These are phyloP conservation scores for Drosophila meridionalis DNA, from an alignment of 2,888 invertebrate genomes.

Conservation along the genomic window DNA sequence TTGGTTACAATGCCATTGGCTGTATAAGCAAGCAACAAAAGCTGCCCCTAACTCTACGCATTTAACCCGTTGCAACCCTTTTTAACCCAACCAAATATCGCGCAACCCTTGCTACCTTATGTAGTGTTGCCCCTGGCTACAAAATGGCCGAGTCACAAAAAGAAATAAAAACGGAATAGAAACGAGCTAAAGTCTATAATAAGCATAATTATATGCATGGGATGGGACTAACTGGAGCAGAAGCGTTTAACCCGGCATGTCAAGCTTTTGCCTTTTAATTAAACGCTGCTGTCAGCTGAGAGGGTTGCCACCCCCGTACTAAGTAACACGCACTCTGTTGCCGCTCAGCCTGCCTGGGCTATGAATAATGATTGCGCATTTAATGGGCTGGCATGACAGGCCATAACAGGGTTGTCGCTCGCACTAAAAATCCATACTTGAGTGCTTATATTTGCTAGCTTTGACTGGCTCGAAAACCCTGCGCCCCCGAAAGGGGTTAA, in stretches of 20 bases:
- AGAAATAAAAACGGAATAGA: background rate
- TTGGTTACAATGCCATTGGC: constrained; percentile 43
- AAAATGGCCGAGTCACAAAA: constrained; percentile 53
- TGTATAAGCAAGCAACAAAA: constrained; percentile 13
- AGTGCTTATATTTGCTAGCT: background rate
- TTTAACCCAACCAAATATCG: constrained; percentile 14
- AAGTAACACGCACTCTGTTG: background rate
- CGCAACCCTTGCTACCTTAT: constrained; percentile 50
- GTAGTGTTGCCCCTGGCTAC: constrained; percentile 50
- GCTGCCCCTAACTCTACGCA: background rate
- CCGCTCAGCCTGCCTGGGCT: constrained; percentile 29
- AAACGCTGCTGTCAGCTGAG: constrained; percentile 60
- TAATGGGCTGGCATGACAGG: constrained; percentile 45
- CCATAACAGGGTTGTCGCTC: constrained; percentile 36
- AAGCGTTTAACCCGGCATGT: constrained; percentile 64
- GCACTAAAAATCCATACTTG: background rate
- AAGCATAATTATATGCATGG: constrained; percentile 55
- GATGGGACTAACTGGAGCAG: constrained; percentile 32
- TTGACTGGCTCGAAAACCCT: constrained; percentile 29
- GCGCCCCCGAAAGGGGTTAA: constrained; percentile 68
- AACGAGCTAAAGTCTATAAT: constrained; percentile 39
- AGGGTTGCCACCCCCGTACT: constrained; percentile 36
- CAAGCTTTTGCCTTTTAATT: constrained; percentile 66
- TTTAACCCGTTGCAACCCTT: constrained; percentile 52
- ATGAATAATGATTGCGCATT: constrained; percentile 64